Conservation (phyloP, 1,140 invertebrate genomes). For the Drosophila eugracilis region DNA sequence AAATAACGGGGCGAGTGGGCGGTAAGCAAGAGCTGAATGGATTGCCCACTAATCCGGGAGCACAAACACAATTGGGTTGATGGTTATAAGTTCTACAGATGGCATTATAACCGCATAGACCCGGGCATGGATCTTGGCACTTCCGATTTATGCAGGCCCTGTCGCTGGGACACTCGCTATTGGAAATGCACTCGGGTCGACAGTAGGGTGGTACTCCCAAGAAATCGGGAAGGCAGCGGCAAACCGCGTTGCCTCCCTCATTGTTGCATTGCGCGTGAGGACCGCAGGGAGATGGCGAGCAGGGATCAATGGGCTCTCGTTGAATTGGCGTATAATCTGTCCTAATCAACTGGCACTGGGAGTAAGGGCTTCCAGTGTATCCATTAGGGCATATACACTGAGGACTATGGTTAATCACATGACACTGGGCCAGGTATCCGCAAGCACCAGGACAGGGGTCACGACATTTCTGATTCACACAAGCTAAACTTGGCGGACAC, state of each 20-base stretch:
- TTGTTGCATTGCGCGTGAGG: slow-evolving; percentile 89
- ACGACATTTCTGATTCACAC: slow-evolving; percentile 86
- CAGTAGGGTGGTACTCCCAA: slow-evolving; percentile 89
- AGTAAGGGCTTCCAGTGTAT: slow-evolving; percentile 90
- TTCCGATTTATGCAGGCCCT: slow-evolving; percentile 89
- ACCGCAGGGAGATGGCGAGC: slow-evolving; percentile 90
- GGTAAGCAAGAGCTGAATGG: slow-evolving; percentile 87
- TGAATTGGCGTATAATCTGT: slow-evolving; percentile 88
- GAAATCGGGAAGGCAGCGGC: slow-evolving; percentile 89
- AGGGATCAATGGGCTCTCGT: slow-evolving; percentile 90
- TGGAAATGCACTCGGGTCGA: slow-evolving; percentile 88
- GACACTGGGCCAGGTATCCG: slow-evolving; percentile 90
- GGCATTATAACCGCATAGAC: slow-evolving; percentile 88
- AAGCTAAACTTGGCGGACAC: slow-evolving; percentile 86
- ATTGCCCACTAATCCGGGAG: slow-evolving; percentile 89
- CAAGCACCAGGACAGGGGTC: slow-evolving; percentile 87
- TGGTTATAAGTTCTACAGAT: slow-evolving; percentile 88
- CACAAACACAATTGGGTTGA: slow-evolving; percentile 89
- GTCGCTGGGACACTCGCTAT: slow-evolving; percentile 89
- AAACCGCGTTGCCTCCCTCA: slow-evolving; percentile 88
- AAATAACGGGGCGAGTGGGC: slow-evolving; percentile 85
- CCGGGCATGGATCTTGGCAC: slow-evolving; percentile 87
- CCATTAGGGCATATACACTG: slow-evolving; percentile 90
- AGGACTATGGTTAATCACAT: slow-evolving; percentile 92
- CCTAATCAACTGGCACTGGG: slow-evolving; percentile 88